A percentile compares a stretch with the other conserved stretches of the same genome.
Conservation (phyloP, 2,797 vertebrate species). For the Synanceia verrucosa region DNA sequence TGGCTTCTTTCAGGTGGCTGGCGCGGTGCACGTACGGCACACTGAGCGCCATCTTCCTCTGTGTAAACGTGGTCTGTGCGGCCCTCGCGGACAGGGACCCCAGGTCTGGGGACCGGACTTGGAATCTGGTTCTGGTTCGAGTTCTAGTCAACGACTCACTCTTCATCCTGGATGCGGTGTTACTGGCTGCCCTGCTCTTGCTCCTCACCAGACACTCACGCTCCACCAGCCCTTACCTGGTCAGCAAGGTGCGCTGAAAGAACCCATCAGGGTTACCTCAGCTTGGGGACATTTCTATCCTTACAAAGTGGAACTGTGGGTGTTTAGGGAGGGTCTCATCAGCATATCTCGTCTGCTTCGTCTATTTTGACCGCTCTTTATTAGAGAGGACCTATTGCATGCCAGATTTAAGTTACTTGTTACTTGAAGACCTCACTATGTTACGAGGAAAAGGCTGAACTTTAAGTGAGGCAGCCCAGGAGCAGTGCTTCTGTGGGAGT, state of each 20-base stretch:
- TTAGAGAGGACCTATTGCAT: too few species aligned
- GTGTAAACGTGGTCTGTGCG: conserved; percentile 85
- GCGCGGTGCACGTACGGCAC: conserved; percentile 65
- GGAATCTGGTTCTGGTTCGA: conserved; percentile 86
- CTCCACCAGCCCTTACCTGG: conserved; percentile 84
- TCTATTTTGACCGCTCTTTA: not conserved
- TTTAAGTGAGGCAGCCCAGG: too few species aligned
- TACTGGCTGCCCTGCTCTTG: conserved; percentile 83
- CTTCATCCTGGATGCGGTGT: conserved; percentile 87
- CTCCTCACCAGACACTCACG: conserved; percentile 83
- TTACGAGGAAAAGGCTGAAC: too few species aligned
- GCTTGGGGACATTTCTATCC: too few species aligned
- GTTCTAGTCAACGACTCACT: conserved; percentile 90
- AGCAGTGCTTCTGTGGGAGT: too few species aligned
- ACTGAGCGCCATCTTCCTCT: conserved; percentile 84
- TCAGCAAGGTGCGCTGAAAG: conserved; percentile 81
- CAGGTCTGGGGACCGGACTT: conserved; percentile 68
- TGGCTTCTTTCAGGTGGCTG: conserved; percentile 53
- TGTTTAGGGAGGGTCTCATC: not conserved
- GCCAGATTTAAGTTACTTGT: too few species aligned
- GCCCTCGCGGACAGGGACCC: conserved; percentile 76
- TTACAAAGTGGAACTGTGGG: not conserved
- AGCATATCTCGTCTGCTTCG: not conserved
- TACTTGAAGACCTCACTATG: too few species aligned
- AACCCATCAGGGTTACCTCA: not conserved